phyloP scores from a whole-genome alignment of 2,797 vertebrate genomes.

The Trichosurus vulpecula region DNA sequence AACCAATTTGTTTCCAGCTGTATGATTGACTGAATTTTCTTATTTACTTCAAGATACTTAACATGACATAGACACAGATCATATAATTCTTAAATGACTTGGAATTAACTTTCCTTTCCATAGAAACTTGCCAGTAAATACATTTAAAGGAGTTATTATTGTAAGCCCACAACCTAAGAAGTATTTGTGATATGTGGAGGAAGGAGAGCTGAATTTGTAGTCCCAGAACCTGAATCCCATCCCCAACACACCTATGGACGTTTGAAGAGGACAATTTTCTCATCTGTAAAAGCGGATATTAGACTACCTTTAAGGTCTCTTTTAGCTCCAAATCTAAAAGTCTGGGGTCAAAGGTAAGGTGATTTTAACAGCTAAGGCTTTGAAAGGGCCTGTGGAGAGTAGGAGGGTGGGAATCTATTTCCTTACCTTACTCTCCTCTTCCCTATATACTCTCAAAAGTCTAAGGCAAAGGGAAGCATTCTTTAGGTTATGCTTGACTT shows the following conservation, averaged over 20 bases:
- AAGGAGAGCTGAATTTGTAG: neutral
- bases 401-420: neutral
- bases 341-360: neutral
- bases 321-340: neutral
- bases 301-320: neutral
- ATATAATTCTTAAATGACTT: slow-evolving; percentile 46
- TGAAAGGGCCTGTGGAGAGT: neutral
- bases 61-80: slow-evolving; percentile 11
- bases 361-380: neutral
- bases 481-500: neutral
- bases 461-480: neutral
- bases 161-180: neutral
- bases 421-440: neutral
- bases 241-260: neutral
- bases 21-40: neutral
- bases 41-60: neutral
- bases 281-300: neutral
- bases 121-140: slow-evolving; percentile 60
- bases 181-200: neutral
- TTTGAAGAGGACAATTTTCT: neutral
- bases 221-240: neutral
- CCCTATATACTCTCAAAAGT: neutral
- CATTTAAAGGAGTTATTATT: neutral
- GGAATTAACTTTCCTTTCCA: slow-evolving; percentile 72
- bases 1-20: neutral